These are phyloP conservation scores for Enteromius treurensis DNA, from an alignment of 2,797 vertebrate genomes.

Conservation along the genomic window DNA sequence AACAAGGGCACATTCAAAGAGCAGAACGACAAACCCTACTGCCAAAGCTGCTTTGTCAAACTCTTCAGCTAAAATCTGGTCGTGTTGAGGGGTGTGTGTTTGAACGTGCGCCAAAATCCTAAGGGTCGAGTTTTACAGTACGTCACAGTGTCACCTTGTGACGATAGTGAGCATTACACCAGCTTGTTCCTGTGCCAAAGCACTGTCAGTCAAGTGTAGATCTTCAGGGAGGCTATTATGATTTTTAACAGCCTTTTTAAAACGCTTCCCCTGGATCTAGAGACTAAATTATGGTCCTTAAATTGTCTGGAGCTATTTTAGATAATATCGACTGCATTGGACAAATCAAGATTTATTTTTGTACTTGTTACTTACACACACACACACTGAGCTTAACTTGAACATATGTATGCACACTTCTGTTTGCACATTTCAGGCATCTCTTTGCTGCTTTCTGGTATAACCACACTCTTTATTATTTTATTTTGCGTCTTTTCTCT, in stretches of 20 bases:
- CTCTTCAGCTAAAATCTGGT: constrained; percentile 89
- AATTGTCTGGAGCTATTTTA: constrained; percentile 21
- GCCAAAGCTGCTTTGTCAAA: constrained; percentile 96
- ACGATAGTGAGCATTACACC: constrained; percentile 33
- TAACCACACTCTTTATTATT: background rate
- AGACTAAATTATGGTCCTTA: background rate
- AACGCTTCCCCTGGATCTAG: background rate
- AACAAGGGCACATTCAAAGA: constrained; percentile 99
- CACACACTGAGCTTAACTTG: constrained; percentile 20
- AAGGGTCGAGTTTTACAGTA: background rate
- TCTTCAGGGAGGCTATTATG: constrained; percentile 27
- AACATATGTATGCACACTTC: constrained; percentile 7
- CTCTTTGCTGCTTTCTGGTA: constrained; percentile 19
- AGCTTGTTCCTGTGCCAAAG: constrained; percentile 37
- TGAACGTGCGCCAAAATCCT: background rate
- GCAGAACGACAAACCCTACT: constrained; percentile 99
- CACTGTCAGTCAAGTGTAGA: background rate
- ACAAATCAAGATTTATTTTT: constrained; percentile 50
- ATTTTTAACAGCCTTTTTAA: constrained; percentile 31
- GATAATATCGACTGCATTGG: constrained; percentile 15
- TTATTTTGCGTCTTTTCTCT: background rate
- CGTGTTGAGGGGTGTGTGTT: background rate
- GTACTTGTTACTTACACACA: constrained; percentile 16
- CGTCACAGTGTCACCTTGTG: constrained; percentile 12
- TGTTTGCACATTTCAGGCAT: constrained; percentile 38